A percentile compares a stretch with the other conserved stretches of the same genome.
These are phyloP conservation scores for Ammodytes marinus DNA, from an alignment of 2,113 vertebrate genomes.

Conservation along the genomic window DNA sequence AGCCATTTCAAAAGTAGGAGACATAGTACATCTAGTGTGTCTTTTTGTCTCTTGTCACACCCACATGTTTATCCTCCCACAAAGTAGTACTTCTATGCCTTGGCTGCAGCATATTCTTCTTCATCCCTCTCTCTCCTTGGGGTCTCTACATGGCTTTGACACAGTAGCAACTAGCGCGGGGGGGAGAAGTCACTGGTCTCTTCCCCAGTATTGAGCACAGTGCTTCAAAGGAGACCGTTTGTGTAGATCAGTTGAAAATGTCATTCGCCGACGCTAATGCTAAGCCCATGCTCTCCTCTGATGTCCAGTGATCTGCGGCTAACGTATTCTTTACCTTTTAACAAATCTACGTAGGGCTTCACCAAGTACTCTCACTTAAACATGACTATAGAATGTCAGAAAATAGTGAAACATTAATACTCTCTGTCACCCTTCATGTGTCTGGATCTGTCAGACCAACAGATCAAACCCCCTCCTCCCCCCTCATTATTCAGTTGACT, in stretches of 20 bases:
- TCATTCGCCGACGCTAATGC: constrained; percentile 28
- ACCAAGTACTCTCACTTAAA: neutral
- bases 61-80: constrained; percentile 50
- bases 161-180: neutral
- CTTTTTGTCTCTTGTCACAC: constrained; percentile 28
- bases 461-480: neutral
- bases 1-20: constrained; percentile 29
- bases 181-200: constrained; percentile 30
- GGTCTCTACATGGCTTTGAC: constrained; percentile 36
- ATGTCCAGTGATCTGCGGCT: constrained; percentile 2
- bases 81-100: constrained; percentile 35
- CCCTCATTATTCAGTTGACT: neutral
- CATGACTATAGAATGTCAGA: neutral
- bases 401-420: neutral
- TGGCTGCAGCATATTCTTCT: constrained; percentile 38
- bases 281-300: constrained; percentile 5
- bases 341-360: neutral
- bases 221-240: constrained; percentile 14
- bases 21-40: constrained; percentile 18
- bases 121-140: constrained; percentile 29
- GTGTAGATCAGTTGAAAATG: constrained; percentile 36
- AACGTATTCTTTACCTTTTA: neutral
- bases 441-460: neutral
- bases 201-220: neutral
- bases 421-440: neutral